A percentile compares a stretch with the other conserved stretches of the same genome.
Evolutionary conservation across 2,888 invertebrate genomes (phyloP).

Genomic region (Perizoma flavofasciatum): DNA sequence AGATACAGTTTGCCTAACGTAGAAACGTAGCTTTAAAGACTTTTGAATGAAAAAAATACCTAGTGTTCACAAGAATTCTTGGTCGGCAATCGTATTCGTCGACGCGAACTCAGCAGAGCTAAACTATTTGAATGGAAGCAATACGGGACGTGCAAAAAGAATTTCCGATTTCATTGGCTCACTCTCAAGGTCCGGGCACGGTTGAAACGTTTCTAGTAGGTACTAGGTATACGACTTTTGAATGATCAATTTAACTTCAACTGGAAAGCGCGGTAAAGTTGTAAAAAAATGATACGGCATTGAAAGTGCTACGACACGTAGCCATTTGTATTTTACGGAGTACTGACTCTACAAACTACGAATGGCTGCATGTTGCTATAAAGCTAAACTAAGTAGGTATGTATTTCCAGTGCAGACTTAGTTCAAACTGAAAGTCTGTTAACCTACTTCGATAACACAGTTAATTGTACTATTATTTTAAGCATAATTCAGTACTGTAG

Average conservation of each 20-base stretch:
- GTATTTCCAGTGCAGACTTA: too few species aligned
- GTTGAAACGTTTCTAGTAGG: conserved; percentile 51
- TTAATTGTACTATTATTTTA: too few species aligned
- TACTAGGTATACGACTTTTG: conserved; percentile 61
- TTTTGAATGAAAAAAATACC: conserved; percentile 15
- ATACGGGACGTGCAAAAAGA: conserved; percentile 41
- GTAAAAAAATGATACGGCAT: conserved; percentile 43
- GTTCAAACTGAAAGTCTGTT: too few species aligned
- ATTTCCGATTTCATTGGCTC: conserved; percentile 41
- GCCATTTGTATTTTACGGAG: too few species aligned
- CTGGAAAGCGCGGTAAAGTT: conserved; percentile 41
- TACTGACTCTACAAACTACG: background rate
- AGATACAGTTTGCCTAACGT: background rate
- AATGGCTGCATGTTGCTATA: too few species aligned
- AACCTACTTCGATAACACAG: too few species aligned
- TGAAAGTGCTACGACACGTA: background rate
- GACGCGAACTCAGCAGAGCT: conserved; percentile 26
- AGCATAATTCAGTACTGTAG: too few species aligned
- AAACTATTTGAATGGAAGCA: conserved; percentile 37
- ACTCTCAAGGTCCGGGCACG: conserved; percentile 39
- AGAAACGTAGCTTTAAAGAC: conserved; percentile 13
- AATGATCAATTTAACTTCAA: conserved; percentile 69
- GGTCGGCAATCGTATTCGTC: conserved; percentile 22
- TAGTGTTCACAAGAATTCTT: conserved; percentile 12
- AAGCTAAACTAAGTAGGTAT: too few species aligned